Conservation (phyloP, 2,888 invertebrate species). For the Hymenopus coronatus region DNA sequence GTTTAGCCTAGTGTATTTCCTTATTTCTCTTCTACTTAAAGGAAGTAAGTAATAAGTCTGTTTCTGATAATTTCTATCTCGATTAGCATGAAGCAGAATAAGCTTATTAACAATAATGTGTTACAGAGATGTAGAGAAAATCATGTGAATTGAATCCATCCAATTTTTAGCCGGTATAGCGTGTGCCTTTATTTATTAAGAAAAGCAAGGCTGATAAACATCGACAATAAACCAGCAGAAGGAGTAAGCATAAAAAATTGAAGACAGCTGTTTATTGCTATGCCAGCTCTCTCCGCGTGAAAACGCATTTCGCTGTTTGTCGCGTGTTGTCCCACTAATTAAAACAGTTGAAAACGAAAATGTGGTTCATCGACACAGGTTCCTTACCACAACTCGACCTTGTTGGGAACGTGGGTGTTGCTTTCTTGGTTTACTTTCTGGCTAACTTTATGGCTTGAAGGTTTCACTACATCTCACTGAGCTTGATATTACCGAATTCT, state of each 20-base stretch:
- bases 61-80: no score
- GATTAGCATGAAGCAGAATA: no score
- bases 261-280: neutral
- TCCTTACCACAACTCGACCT: neutral
- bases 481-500: no score
- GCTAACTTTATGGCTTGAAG: no score
- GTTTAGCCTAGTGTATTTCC: no score
- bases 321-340: neutral
- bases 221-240: neutral
- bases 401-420: neutral
- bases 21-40: no score
- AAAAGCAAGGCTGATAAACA: neutral
- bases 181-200: neutral
- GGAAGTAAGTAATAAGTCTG: no score
- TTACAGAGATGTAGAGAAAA: no score
- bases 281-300: neutral
- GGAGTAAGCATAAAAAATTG: no score
- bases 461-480: no score
- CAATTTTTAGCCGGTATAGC: neutral
- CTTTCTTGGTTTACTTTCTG: neutral
- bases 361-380: neutral
- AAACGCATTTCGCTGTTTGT: neutral
- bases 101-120: no score
- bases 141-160: no score
- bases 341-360: neutral